These are phyloP conservation scores for Mohoua ochrocephala DNA, from an alignment of 2,113 vertebrate species.

Conservation along the genomic window DNA sequence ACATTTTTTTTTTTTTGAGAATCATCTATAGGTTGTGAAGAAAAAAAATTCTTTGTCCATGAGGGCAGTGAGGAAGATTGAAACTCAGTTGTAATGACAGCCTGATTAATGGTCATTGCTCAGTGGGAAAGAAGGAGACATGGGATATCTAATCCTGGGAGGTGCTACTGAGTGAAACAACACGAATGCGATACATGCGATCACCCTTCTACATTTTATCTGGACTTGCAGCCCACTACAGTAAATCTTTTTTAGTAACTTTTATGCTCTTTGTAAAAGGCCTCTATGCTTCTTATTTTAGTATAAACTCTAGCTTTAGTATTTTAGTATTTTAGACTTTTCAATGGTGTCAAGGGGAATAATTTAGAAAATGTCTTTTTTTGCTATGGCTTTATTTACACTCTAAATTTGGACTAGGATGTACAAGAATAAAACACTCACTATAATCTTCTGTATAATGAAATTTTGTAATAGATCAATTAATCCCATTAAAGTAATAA, in stretches of 20 bases:
- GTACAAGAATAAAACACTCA: neutral
- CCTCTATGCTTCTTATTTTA: neutral
- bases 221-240: neutral
- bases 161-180: neutral
- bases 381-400: neutral
- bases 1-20: neutral
- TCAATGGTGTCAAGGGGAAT: neutral
- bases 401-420: neutral
- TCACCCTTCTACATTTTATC: neutral
- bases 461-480: neutral
- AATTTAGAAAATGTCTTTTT: neutral
- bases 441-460: neutral
- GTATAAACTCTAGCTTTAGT: neutral
- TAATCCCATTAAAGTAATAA: neutral
- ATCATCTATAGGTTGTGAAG: neutral
- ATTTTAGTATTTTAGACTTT: neutral
- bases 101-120: neutral
- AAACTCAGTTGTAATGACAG: neutral
- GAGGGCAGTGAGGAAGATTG: neutral
- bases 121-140: neutral
- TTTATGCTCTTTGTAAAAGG: neutral
- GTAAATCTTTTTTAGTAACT: neutral
- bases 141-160: accelerated
- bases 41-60: neutral
- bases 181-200: neutral